Conservation (phyloP, 2,113 vertebrate genomes). For the Microcebus lehilahytsara region DNA sequence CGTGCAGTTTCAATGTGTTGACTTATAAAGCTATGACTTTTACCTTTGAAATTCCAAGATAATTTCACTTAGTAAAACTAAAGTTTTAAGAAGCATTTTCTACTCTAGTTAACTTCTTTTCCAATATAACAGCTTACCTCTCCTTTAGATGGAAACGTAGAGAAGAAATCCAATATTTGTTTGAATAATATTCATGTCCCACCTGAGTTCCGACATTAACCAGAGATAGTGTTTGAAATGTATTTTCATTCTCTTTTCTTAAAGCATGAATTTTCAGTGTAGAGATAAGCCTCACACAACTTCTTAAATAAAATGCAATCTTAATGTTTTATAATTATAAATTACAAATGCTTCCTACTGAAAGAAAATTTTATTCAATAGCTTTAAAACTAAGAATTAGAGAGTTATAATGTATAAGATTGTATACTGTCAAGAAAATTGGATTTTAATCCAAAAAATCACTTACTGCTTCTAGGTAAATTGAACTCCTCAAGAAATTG, state of each 20-base stretch:
- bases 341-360: background rate
- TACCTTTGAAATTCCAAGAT: background rate
- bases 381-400: constrained; percentile 23
- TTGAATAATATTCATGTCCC: background rate
- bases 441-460: constrained; percentile 51
- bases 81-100: background rate
- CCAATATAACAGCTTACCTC: background rate
- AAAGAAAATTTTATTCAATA: background rate
- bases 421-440: constrained; percentile 57
- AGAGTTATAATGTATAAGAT: background rate
- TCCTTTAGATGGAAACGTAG: background rate
- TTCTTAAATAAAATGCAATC: background rate
- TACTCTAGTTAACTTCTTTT: background rate
- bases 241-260: background rate
- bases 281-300: background rate
- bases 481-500: constrained; percentile 26
- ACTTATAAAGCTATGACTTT: background rate
- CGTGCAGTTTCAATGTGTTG: background rate
- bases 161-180: background rate
- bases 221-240: background rate
- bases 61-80: background rate
- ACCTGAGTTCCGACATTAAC: background rate
- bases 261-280: background rate
- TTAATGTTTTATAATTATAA: background rate
- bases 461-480: constrained; percentile 28